Evolutionary conservation across 2,888 invertebrate genomes (phyloP).

Genomic region (Chymomyza amoena): DNA sequence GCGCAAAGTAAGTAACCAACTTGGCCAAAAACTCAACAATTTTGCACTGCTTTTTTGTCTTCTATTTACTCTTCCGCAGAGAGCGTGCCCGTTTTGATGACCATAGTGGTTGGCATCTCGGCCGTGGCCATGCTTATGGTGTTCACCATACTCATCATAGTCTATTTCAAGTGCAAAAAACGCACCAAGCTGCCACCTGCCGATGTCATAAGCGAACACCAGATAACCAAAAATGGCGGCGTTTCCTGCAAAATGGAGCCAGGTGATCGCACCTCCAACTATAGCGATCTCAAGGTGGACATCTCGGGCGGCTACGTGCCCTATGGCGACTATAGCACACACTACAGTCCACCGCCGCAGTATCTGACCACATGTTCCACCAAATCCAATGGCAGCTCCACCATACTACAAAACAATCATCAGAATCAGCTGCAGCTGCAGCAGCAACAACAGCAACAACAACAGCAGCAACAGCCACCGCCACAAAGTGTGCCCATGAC

Average conservation of each 20-base stretch:
- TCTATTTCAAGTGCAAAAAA: conserved; percentile 84
- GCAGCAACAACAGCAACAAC: conserved; percentile 72
- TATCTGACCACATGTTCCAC: conserved; percentile 77
- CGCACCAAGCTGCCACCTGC: conserved; percentile 77
- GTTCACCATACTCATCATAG: conserved; percentile 86
- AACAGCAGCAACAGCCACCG: conserved; percentile 53
- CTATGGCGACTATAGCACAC: conserved; percentile 92
- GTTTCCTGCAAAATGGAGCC: conserved; percentile 80
- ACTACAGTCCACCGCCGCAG: conserved; percentile 89
- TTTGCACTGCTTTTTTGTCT: not conserved
- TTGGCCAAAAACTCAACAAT: not conserved
- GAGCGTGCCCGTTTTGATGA: conserved; percentile 87
- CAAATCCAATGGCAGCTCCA: conserved; percentile 76
- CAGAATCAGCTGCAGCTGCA: conserved; percentile 75
- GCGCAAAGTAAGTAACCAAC: conserved; percentile 88
- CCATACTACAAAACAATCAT: conserved; percentile 74
- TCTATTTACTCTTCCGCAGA: conserved; percentile 80
- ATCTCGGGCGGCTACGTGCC: conserved; percentile 85
- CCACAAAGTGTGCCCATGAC: conserved; percentile 76
- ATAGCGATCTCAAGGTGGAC: conserved; percentile 94
- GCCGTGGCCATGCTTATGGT: conserved; percentile 91
- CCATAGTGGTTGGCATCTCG: conserved; percentile 88
- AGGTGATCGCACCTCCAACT: conserved; percentile 94
- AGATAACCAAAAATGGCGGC: conserved; percentile 78
- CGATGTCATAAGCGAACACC: conserved; percentile 79